Conservation (phyloP, 1,140 invertebrate species). For the Tetramorium alpestre region DNA sequence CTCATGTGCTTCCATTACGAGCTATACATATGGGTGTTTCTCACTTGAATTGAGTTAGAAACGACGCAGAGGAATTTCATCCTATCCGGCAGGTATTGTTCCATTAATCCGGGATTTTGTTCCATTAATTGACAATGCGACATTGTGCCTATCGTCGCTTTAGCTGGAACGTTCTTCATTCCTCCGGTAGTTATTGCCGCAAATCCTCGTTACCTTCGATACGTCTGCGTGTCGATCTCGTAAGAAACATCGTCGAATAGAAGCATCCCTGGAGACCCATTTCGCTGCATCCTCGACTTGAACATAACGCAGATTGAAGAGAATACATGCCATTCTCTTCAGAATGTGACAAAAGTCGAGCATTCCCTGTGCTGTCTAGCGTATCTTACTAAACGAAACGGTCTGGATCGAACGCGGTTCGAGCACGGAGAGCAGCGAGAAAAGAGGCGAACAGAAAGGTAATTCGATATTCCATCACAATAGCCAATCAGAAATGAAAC, state of each 20-base stretch:
- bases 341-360: conserved; percentile 8
- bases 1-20: neutral
- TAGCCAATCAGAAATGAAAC: conserved; percentile 64
- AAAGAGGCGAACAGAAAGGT: conserved; percentile 13
- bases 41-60: neutral
- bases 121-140: conserved; percentile 74
- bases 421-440: neutral
- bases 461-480: conserved; percentile 62
- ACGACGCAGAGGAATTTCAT: conserved; percentile 73
- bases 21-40: neutral
- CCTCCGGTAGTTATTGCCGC: neutral
- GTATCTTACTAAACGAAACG: neutral
- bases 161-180: neutral
- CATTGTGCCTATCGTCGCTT: conserved; percentile 55
- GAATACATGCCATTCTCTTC: neutral
- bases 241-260: neutral
- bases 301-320: neutral
- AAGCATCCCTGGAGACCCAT: neutral
- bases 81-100: conserved; percentile 47
- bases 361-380: neutral
- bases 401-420: neutral
- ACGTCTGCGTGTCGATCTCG: neutral
- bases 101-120: conserved; percentile 75
- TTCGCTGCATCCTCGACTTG: neutral
- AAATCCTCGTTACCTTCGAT: conserved; percentile 3